Conservation (phyloP, 2,113 vertebrate genomes). For the Reinhardtius hippoglossoides region DNA sequence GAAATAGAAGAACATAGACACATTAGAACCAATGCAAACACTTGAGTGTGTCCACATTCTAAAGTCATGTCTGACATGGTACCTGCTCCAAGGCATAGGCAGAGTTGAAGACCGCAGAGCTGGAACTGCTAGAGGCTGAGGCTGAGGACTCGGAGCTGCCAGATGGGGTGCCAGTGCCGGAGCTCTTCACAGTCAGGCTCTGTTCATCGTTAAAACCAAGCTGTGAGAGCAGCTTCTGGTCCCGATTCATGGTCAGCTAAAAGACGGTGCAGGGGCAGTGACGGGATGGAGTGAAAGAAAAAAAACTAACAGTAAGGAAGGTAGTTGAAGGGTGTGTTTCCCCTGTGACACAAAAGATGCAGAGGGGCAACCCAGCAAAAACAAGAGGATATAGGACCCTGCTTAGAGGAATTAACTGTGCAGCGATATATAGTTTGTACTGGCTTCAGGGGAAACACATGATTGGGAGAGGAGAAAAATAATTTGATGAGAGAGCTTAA, state of each 20-base stretch:
- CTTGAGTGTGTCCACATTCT: neutral
- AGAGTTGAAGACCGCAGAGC: slow-evolving; percentile 89
- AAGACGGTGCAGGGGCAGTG: slow-evolving; percentile 1
- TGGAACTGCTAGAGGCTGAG: slow-evolving; percentile 89
- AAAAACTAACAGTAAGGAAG: slow-evolving; percentile 12
- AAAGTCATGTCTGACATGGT: neutral
- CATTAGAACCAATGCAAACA: neutral
- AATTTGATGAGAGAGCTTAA: slow-evolving; percentile 23
- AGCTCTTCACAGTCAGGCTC: slow-evolving; percentile 94
- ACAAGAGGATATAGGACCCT: neutral
- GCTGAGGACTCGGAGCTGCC: slow-evolving; percentile 94
- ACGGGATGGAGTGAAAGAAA: slow-evolving; percentile 19
- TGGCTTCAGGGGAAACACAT: too few species aligned
- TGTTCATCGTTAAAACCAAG: slow-evolving; percentile 97
- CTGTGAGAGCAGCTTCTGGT: slow-evolving; percentile 98
- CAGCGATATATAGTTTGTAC: neutral
- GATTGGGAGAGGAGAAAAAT: slow-evolving; percentile 20
- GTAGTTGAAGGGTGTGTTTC: slow-evolving; percentile 30
- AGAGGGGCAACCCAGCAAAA: neutral
- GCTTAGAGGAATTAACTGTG: neutral
- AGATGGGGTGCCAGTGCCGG: slow-evolving; percentile 94
- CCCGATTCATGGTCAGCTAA: slow-evolving; percentile 96
- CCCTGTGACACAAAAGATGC: slow-evolving; percentile 18
- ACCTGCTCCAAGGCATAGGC: slow-evolving; percentile 96
- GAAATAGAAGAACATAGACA: slow-evolving; percentile 36